Base-by-base conservation (phyloP, 1,140 invertebrate genomes). In the Solen grandis region DNA sequence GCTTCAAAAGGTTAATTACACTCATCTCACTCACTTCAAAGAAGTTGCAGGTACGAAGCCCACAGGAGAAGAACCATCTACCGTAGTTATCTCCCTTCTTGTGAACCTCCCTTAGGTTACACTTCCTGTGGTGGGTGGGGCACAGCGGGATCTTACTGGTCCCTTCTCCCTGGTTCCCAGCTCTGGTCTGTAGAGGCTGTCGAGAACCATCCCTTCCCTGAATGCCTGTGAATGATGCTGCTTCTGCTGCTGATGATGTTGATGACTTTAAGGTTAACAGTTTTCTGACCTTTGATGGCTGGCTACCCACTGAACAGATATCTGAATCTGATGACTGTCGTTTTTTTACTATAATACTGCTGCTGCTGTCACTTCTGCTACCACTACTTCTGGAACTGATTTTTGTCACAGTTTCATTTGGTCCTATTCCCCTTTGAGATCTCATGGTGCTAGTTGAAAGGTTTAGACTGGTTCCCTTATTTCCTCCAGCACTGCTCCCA, bases 1-100 rank as follows among this genome's bases (percentile, higher is more conserved):
- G n/a, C n/a, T n/a, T n/a, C n/a, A n/a, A n/a, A n/a, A n/a, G n/a
- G n/a, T n/a, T n/a, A n/a, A n/a, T n/a, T n/a, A n/a, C n/a, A n/a
- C n/a, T n/a, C n/a, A n/a, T n/a, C n/a, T n/a, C n/a, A n/a, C 22
- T 36, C 62, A 87, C 88, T 87, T 90, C 52, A 73, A 91, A 91
- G 54, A 86, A 88, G 55, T 90, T 86, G 74, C 90, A 91, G n/a
- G 82, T 62, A n/a, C 69, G 66, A 1, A 86, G n/a, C 14, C 81
- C 38, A 69, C 90, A 91, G 14, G 81, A 79, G 72, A 88, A 91
- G 75, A 91, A 91, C 83, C 84, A 85, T 35, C 90, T 79, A 0
- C 86, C 84, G 57, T 85, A 82, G 52, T 91, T 91, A 22, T 85
- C 81, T 60, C 86, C 89, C 59, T 87, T 82, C 55, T 90, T 91